Conservation (phyloP, 2,888 invertebrate species). For the Merodon equestris region DNA sequence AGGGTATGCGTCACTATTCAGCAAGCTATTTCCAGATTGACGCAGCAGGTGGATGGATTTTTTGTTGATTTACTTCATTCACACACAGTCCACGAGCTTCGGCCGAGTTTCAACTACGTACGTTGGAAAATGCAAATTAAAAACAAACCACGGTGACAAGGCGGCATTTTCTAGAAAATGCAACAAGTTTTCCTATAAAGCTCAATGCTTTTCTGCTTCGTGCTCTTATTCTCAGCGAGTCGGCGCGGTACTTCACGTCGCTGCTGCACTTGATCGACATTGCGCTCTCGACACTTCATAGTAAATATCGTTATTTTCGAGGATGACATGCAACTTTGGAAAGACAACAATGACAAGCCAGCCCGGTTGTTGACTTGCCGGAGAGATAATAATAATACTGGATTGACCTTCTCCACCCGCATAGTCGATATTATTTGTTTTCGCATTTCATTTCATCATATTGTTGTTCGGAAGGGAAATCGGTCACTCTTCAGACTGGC, state of each 20-base stretch:
- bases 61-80: not conserved
- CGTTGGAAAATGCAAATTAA: not conserved
- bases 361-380: constrained; percentile 1
- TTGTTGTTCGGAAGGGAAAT: constrained; percentile 9
- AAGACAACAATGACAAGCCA: too few relatives aligned
- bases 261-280: constrained; percentile 36
- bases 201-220: not conserved
- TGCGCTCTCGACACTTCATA: not conserved
- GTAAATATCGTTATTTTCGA: not conserved
- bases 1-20: constrained; percentile 43
- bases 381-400: not conserved
- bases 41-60: constrained; percentile 65
- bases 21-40: constrained; percentile 62
- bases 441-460: too few relatives aligned
- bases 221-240: not conserved
- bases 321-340: constrained; percentile 7
- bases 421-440: not conserved
- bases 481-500: constrained; percentile 35
- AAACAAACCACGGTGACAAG: too few relatives aligned
- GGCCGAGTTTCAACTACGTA: too few relatives aligned
- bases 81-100: too few relatives aligned
- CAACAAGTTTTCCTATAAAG: constrained; percentile 10
- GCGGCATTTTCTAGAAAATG: constrained; percentile 5
- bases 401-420: not conserved
- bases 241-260: constrained; percentile 10